Conservation (phyloP, 2,888 invertebrate genomes). For the Ophonus ardosiacus region DNA sequence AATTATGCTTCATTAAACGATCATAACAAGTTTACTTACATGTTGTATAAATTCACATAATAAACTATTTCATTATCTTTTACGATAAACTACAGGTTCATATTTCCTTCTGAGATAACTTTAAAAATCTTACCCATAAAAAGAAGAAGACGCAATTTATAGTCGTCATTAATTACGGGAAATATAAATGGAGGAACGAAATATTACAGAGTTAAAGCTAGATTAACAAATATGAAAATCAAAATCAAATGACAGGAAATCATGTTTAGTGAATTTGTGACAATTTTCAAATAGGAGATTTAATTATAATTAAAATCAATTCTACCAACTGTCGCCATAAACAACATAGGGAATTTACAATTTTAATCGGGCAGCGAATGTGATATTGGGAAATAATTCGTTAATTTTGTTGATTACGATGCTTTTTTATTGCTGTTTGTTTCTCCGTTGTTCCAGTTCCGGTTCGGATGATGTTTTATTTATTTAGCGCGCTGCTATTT, state of each 20-base stretch:
- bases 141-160: slow-evolving; percentile 48
- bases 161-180: slow-evolving; percentile 52
- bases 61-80: neutral
- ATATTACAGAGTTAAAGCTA: slow-evolving; percentile 50
- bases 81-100: neutral
- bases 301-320: slow-evolving; percentile 6
- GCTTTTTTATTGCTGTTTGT: neutral
- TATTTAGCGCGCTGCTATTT: neutral
- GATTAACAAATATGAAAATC: slow-evolving; percentile 52
- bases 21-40: neutral
- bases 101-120: slow-evolving; percentile 2
- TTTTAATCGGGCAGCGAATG: neutral
- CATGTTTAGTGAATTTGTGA: slow-evolving; percentile 10
- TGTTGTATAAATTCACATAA: neutral
- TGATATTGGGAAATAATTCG: slow-evolving; percentile 9
- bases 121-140: slow-evolving; percentile 27
- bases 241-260: neutral
- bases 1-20: neutral
- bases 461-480: neutral
- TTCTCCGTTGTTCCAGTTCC: neutral
- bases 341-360: slow-evolving; percentile 2
- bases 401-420: slow-evolving; percentile 32
- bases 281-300: neutral
- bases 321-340: neutral
- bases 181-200: slow-evolving; percentile 54